Conservation (phyloP, 2,113 vertebrate species). For the Chamaea fasciata region DNA sequence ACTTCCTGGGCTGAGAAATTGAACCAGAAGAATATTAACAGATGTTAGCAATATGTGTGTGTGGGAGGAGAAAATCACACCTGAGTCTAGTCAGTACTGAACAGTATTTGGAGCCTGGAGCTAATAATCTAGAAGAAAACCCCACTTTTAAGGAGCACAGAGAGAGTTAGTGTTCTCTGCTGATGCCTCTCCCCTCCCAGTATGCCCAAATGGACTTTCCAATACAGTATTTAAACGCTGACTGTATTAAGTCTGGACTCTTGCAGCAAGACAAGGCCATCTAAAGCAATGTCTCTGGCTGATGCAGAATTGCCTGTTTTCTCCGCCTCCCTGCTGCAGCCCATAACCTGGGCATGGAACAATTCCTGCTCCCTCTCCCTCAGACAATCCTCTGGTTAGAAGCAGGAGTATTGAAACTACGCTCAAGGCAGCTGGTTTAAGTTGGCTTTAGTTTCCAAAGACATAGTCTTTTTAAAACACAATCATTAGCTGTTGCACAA, state of each 20-base stretch:
- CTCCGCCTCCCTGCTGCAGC: not conserved
- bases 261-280: not conserved
- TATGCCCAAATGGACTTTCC: not conserved
- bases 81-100: not conserved
- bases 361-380: not conserved
- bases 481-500: not conserved
- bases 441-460: not conserved
- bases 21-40: constrained; percentile 22
- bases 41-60: not conserved
- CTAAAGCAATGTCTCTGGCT: not conserved
- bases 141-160: not conserved
- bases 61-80: constrained; percentile 48
- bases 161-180: not conserved
- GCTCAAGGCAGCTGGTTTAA: not conserved
- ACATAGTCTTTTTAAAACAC: not conserved
- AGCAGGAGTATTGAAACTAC: not conserved
- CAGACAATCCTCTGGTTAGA: not conserved
- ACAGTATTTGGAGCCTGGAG: not conserved
- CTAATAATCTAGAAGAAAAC: not conserved
- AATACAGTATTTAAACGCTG: not conserved
- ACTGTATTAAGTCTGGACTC: not conserved
- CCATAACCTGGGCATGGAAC: not conserved
- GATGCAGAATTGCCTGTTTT: not conserved
- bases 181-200: not conserved
- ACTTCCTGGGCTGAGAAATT: not conserved